Evolutionary conservation across 2,113 vertebrate species (phyloP), one percentile per base, ranked within the genome.

Genomic region (Hyaena hyaena): DNA sequence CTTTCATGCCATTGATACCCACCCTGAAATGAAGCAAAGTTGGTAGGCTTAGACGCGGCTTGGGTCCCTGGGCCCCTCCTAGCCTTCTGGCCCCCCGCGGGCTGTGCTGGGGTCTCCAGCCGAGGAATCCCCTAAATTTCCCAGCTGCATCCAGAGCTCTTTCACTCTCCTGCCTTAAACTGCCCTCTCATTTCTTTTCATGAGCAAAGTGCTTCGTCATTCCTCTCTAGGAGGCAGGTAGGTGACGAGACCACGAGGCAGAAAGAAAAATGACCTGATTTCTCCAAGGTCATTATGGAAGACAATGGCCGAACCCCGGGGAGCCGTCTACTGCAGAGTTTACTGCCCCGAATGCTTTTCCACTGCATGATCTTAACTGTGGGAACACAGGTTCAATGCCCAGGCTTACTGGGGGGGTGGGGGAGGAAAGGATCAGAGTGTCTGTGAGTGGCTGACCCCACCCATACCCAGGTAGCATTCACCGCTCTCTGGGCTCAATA

Each of bases 171-270:
- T 35, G 48, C 68, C 69, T 85, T 39, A n/a, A 88, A 82, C 26
- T 11, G 68, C 26, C 24, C 35, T 24, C 0, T 35, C 61, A 5
- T 77, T 97, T 82, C 86, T 84, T 66, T 94, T 95, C 73, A 50
- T 4, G 48, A 97, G 74, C 63, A 55, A 53, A 81, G 69, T 90
- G 95, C 96, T 96, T 95, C 0, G 58, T 96, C 97, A 97, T 81
- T 74, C 89, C 65, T 92, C 63, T 66, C 92, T 15, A 10, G n/a
- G 90, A 92, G 83, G 80, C 92, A 79, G 31, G 65, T 26, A 68
- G 28, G 80, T n/a, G 83, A 58, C 71, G 63, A 92, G 90, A 92
- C 48, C 28, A 4, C 58, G 69, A 79, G 86, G 85, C 61, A 82
- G 85, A 58, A 86, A 82, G 85, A 58, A 86, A 58, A 97, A 79